Evolutionary conservation across 1,140 invertebrate species (phyloP).

Genomic region (Pseudomyrmex cubaensis): DNA sequence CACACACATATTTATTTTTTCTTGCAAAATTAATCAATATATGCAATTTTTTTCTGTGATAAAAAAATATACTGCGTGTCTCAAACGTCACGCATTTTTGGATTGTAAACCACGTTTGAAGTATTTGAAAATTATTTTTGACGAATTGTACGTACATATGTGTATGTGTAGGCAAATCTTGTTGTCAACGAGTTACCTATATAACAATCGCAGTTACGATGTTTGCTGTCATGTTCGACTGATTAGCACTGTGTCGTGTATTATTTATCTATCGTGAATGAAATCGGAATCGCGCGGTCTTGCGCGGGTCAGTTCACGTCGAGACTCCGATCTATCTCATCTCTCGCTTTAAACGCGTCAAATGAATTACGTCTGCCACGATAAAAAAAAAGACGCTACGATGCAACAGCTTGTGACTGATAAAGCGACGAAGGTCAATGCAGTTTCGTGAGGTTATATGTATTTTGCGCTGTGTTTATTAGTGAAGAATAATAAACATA

Average conservation of each 20-base stretch:
- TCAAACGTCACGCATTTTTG: neutral
- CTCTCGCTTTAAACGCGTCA: conserved; percentile 7
- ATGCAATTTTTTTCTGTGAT: neutral
- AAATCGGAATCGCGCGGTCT: conserved; percentile 5
- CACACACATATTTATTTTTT: neutral
- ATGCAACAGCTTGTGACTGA: neutral
- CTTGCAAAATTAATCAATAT: conserved; percentile 1
- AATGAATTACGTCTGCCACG: neutral
- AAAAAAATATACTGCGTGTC: neutral
- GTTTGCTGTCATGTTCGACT: neutral
- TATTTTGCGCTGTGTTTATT: too few species aligned
- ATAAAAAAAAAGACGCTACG: conserved; percentile 11
- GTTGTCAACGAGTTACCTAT: neutral
- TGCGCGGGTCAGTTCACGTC: conserved; percentile 41
- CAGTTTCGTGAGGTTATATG: neutral
- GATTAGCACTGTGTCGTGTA: neutral
- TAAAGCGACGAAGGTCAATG: conserved; percentile 29
- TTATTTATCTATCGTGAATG: conserved; percentile 8
- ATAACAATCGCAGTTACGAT: neutral
- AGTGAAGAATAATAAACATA: neutral
- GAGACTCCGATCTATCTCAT: conserved; percentile 3
- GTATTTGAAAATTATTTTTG: neutral
- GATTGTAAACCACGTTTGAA: neutral
- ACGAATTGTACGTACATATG: too few species aligned
- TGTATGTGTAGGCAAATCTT: too few species aligned